Percentiles rank a stretch among this genome's conserved stretches.
These are phyloP conservation scores for Xyliphius kryptos DNA, from an alignment of 2,113 vertebrate species.

Conservation along the genomic window DNA sequence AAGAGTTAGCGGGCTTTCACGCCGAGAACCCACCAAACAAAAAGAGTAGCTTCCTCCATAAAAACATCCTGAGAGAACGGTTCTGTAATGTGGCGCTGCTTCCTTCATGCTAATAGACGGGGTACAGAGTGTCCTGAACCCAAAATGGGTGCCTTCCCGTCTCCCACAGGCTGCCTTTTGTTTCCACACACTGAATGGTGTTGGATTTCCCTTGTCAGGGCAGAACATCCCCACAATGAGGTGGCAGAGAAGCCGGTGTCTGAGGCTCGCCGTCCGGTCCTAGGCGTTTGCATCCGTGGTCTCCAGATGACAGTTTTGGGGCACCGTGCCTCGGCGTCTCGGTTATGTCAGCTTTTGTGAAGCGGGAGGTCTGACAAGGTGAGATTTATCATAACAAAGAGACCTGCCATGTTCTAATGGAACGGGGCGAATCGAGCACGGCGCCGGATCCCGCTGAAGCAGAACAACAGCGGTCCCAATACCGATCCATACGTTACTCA, in stretches of 20 bases:
- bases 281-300: slow-evolving; percentile 13
- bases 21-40: background rate
- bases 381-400: slow-evolving; percentile 54
- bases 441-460: no score
- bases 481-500: no score
- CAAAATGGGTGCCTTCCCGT: slow-evolving; percentile 33
- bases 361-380: slow-evolving; percentile 45
- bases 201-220: slow-evolving; percentile 51
- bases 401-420: slow-evolving; percentile 38
- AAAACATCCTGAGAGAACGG: background rate
- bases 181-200: slow-evolving; percentile 50
- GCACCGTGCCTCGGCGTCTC: slow-evolving; percentile 34
- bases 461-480: no score
- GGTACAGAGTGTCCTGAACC: slow-evolving; percentile 33
- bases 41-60: background rate
- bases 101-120: slow-evolving; percentile 29
- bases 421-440: background rate
- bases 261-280: slow-evolving; percentile 18
- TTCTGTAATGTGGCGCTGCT: slow-evolving; percentile 32
- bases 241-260: slow-evolving; percentile 31
- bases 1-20: no score
- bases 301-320: slow-evolving; percentile 49
- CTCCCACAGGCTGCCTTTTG: slow-evolving; percentile 48
- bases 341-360: slow-evolving; percentile 41
- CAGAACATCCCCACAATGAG: slow-evolving; percentile 51